A percentile compares a stretch with the other conserved stretches of the same genome.
These are phyloP conservation scores for Pseudocheirus occidentalis DNA, from an alignment of 2,797 vertebrate species.

Conservation along the genomic window DNA sequence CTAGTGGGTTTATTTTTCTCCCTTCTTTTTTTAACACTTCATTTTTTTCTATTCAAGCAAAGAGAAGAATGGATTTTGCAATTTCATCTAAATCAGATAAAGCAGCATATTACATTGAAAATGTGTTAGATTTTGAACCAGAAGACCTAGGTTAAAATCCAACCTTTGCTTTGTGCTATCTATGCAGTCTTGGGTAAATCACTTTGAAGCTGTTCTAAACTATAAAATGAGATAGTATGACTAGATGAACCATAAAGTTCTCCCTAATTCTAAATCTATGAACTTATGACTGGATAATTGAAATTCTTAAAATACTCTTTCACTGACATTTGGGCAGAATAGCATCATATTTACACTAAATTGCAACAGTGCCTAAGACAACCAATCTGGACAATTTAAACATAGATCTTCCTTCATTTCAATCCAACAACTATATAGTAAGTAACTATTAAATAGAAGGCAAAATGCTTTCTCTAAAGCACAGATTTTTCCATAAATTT, in stretches of 20 bases:
- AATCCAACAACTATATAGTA: not conserved
- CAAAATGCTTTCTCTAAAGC: not conserved
- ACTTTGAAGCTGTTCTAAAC: not conserved
- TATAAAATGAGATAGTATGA: not conserved
- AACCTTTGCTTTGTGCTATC: not conserved
- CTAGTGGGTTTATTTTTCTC: not conserved
- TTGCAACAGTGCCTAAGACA: not conserved
- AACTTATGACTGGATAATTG: not conserved
- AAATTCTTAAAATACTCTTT: not conserved
- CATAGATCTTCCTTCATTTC: not conserved
- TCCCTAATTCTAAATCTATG: not conserved
- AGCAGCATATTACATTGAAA: not conserved
- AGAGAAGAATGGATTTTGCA: not conserved
- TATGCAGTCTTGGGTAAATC: not conserved
- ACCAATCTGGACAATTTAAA: not conserved
- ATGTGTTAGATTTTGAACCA: not conserved
- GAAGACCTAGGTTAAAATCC: not conserved
- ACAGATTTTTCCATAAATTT: not conserved
- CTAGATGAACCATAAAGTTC: not conserved
- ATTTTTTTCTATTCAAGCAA: not conserved
- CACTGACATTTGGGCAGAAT: not conserved
- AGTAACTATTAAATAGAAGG: not conserved
- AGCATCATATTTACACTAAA: not conserved
- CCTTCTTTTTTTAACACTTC: not conserved
- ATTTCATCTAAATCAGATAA: conserved; percentile 4